Evolutionary conservation across 2,113 vertebrate genomes (phyloP).

Genomic region (Noctilio leporinus): DNA sequence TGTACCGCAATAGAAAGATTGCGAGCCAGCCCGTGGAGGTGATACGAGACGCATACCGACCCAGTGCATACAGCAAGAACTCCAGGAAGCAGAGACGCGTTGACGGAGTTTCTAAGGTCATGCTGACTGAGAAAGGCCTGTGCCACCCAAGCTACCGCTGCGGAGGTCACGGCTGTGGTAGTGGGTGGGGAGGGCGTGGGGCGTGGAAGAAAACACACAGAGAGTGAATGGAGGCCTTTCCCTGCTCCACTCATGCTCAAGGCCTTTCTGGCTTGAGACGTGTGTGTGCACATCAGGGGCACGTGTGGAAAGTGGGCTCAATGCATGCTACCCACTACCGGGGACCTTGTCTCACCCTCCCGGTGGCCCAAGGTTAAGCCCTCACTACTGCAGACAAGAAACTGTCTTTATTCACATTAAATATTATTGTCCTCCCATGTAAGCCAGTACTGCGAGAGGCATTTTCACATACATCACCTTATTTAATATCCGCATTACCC

Average conservation of each 20-base stretch:
- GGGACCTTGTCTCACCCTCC: neutral
- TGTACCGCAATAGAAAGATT: neutral
- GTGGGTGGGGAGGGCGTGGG: rapidly evolving
- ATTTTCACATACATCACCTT: neutral
- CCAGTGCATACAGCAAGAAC: neutral
- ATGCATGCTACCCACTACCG: rapidly evolving
- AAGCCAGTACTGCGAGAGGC: neutral
- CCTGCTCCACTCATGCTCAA: neutral
- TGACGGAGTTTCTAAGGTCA: neutral
- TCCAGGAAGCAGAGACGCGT: neutral
- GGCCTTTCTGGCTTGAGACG: neutral
- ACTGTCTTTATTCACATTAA: neutral
- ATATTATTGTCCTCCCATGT: neutral
- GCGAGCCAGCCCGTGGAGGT: neutral
- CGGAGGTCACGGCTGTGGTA: neutral
- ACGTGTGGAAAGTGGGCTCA: neutral
- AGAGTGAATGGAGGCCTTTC: neutral
- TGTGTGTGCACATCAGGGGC: rapidly evolving
- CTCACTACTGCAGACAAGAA: neutral
- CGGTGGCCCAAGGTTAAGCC: neutral
- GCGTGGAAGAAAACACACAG: neutral
- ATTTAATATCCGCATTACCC: neutral
- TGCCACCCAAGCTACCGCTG: neutral
- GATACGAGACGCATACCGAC: neutral
- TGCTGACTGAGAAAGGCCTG: neutral